These are phyloP conservation scores for Anas bernieri DNA, from an alignment of 2,797 vertebrate species.

Conservation along the genomic window DNA sequence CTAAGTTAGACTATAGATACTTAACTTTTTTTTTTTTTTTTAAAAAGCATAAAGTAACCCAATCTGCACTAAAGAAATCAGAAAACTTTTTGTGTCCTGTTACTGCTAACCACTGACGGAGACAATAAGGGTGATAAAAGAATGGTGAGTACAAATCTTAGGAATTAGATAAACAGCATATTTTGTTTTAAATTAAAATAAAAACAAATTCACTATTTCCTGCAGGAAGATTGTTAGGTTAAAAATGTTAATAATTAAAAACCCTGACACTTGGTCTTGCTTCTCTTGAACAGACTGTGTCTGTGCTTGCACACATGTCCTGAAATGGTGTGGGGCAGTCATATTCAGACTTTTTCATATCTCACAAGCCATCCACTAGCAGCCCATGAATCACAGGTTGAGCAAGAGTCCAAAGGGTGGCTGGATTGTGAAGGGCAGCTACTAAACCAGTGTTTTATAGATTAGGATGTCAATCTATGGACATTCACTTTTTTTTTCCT, in stretches of 20 bases:
- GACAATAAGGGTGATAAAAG: not conserved
- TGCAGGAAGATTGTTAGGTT: not conserved
- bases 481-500: not conserved
- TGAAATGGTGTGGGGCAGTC: not conserved
- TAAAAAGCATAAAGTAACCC: not conserved
- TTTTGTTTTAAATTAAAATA: not conserved
- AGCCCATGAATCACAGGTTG: not conserved
- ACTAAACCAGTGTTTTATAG: not conserved
- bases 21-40: not conserved
- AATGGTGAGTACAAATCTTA: constrained; percentile 47
- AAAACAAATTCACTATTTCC: not conserved
- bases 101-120: not conserved
- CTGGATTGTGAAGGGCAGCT: not conserved
- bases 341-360: not conserved
- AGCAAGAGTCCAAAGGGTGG: not conserved
- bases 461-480: not conserved
- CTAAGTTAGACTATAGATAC: not conserved
- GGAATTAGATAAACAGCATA: not conserved
- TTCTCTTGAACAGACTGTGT: not conserved
- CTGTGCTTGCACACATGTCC: not conserved
- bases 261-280: not conserved
- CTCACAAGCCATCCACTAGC: not conserved
- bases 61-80: not conserved
- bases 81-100: not conserved
- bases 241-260: not conserved